Evolutionary conservation across 2,888 invertebrate species (phyloP), one percentile per base, ranked within the genome.

Genomic region (Drosophila mulleri): DNA sequence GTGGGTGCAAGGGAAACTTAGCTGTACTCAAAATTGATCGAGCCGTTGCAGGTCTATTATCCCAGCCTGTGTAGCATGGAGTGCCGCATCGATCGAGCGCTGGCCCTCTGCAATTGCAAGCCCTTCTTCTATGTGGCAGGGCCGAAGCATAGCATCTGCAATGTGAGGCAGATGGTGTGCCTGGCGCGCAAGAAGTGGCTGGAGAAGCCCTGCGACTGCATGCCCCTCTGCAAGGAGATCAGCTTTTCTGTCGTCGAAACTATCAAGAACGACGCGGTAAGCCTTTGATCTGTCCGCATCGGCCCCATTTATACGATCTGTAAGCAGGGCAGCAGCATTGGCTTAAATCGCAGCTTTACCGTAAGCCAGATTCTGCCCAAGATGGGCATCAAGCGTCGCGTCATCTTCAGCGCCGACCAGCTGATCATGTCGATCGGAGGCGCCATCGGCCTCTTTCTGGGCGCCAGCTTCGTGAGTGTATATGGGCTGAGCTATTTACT

Each of bases 341-440:
- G 23, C 48, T 89, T 90, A 29, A 89, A 90, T 61, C 84, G 85
- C 6, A 80, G 26, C 48, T 50, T 32, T 29, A n/a, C n/a, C 47
- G 75, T 87, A n/a, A 67, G 87, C 44, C 69, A 89, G 45, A 78
- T 72, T 5, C 58, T 91, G 35, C 91, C 92, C 8, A 88, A 84
- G 66, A 86, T 92, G 79, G 90, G 88, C 35, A 79, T 87, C 59
- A 88, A 84, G 50, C 85, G 91, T 2, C 83, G 90, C 26, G 92
- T 92, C 3, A 89, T 92, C 8, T 92, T 92, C 54, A 92, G 92
- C 54, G 81, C 83, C 18, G 91, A 92, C 82, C 92, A 92, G 69
- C 68, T 92, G 72, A 81, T 92, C 45, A 91, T 93, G 70, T 91
- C 92, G 3, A 90, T 93, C 66, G 93, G 92, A 42, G 92, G 92